These are phyloP conservation scores for Tetropium fuscum DNA, from an alignment of 2,888 invertebrate genomes.

Conservation along the genomic window DNA sequence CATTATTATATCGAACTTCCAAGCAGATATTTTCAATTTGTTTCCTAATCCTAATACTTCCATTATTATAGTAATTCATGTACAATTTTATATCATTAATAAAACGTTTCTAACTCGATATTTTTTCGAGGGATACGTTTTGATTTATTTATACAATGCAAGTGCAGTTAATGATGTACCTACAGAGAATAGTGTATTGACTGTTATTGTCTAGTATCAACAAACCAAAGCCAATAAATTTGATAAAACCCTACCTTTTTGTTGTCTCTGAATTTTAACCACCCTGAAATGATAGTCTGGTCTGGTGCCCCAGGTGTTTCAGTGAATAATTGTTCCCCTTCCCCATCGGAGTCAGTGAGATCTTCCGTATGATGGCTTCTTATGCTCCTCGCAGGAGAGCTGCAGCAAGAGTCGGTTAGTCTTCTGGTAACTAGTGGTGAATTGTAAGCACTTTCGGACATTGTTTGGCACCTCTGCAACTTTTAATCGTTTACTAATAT, in stretches of 20 bases:
- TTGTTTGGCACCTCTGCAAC: slow-evolving; percentile 36
- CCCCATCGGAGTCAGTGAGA: slow-evolving; percentile 64
- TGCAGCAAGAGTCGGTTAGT: slow-evolving; percentile 64
- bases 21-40: too few species aligned
- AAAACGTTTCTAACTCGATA: too few species aligned
- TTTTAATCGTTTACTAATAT: neutral
- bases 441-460: slow-evolving; percentile 66
- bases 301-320: slow-evolving; percentile 70
- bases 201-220: too few species aligned
- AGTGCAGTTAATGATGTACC: too few species aligned
- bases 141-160: too few species aligned
- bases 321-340: slow-evolving; percentile 61
- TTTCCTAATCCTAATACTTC: too few species aligned
- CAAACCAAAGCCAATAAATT: too few species aligned
- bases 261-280: slow-evolving; percentile 79
- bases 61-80: too few species aligned
- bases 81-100: too few species aligned
- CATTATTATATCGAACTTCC: too few species aligned
- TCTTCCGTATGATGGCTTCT: slow-evolving; percentile 58
- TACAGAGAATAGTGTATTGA: too few species aligned
- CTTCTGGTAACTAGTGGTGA: slow-evolving; percentile 62
- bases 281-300: slow-evolving; percentile 77
- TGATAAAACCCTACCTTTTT: slow-evolving; percentile 72
- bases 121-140: too few species aligned
- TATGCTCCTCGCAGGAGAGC: slow-evolving; percentile 64